These are phyloP conservation scores for Haliclystus octoradiatus DNA, from an alignment of 30 jellyfish, hydroid and myxozoan genomes.

Conservation along the genomic window DNA sequence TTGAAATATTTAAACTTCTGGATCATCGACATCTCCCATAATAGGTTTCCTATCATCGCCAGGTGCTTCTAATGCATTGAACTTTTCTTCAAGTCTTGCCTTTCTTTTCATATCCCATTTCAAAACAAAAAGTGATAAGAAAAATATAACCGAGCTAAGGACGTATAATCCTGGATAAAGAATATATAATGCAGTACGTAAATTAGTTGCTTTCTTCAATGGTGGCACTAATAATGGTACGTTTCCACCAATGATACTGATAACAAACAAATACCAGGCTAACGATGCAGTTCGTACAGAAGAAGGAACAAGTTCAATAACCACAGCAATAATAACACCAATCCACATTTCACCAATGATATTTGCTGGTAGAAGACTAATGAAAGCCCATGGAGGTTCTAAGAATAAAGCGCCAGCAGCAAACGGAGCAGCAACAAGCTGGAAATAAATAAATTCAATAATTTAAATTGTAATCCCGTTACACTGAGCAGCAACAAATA, in stretches of 20 bases:
- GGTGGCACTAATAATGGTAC: constrained; percentile 5
- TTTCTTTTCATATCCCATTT: no score
- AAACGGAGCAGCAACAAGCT: no score
- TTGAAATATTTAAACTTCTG: no score
- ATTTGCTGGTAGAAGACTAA: not conserved
- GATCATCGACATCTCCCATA: no score
- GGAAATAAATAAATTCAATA: no score
- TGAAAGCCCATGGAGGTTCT: constrained; percentile 6
- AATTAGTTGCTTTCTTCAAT: not conserved
- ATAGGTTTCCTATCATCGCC: no score
- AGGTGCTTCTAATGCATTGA: no score
- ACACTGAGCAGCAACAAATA: no score
- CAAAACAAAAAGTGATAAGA: not conserved
- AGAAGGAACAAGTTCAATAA: constrained; percentile 3
- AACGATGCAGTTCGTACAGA: not conserved
- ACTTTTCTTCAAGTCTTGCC: no score
- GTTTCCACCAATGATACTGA: constrained; percentile 3
- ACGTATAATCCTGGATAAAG: constrained; percentile 3
- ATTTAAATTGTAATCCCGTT: no score
- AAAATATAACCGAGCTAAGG: not conserved
- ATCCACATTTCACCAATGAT: constrained; percentile 7
- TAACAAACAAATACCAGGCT: not conserved
- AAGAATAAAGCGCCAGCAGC: not conserved
- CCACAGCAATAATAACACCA: constrained; percentile 5
- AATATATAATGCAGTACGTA: not conserved